phyloP scores from a whole-genome alignment of 2,113 vertebrate genomes.

The Monarcha castaneiventris region DNA sequence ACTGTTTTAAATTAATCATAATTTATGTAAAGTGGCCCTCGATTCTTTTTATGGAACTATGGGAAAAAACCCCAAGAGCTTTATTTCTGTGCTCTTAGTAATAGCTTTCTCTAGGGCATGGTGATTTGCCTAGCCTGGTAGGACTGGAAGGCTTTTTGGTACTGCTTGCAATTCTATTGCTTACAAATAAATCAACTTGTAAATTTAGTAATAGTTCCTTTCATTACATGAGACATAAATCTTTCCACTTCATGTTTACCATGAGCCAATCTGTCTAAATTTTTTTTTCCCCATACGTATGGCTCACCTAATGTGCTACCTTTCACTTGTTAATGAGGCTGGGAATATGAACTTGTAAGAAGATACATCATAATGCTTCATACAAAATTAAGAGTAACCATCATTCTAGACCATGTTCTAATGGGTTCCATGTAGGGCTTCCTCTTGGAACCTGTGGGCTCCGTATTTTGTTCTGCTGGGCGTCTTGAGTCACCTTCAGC shows the following conservation, averaged over 20 bases:
- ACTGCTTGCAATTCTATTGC: not conserved
- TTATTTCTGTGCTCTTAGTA: not conserved
- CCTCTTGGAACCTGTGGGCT: not conserved
- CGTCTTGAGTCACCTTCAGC: not conserved
- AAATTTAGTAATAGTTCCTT: not conserved
- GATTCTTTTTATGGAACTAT: not conserved
- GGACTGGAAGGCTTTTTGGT: not conserved
- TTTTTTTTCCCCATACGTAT: fast-evolving
- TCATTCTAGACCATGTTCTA: not conserved
- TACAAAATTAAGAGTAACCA: not conserved
- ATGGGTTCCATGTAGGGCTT: not conserved
- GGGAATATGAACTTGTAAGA: not conserved
- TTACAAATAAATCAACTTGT: not conserved
- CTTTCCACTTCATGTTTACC: not conserved
- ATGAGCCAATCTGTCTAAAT: not conserved
- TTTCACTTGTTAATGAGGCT: not conserved
- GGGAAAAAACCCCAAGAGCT: not conserved
- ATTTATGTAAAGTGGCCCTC: not conserved
- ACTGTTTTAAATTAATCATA: not conserved
- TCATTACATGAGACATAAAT: not conserved
- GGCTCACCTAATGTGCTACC: not conserved
- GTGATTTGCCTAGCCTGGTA: not conserved
- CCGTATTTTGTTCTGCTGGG: not conserved
- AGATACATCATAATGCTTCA: not conserved
- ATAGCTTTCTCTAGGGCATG: not conserved